Evolutionary conservation across 1,140 invertebrate species (phyloP).

Genomic region (Phymastichus coffea): DNA sequence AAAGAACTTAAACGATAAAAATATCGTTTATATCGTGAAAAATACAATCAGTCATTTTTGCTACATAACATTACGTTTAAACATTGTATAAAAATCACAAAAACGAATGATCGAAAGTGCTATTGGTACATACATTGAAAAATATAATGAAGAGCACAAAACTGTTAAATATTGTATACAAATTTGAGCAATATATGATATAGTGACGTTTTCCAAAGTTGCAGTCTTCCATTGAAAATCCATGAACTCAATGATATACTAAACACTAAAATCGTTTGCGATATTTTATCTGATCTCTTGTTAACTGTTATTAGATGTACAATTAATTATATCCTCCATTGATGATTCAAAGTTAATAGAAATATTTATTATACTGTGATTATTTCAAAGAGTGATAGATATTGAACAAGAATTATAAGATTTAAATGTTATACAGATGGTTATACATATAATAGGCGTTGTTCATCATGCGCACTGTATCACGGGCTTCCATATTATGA

Average conservation of each 20-base stretch:
- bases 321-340: conserved; percentile 6
- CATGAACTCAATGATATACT: neutral
- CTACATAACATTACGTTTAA: too few relatives aligned
- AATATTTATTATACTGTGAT: neutral
- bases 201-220: conserved; percentile 4
- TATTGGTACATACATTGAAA: too few relatives aligned
- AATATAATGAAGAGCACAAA: too few relatives aligned
- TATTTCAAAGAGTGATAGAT: conserved; percentile 1
- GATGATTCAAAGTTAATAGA: neutral
- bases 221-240: neutral
- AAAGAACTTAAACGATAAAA: too few relatives aligned
- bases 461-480: conserved; percentile 18
- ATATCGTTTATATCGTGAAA: too few relatives aligned
- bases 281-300: neutral
- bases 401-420: conserved; percentile 5
- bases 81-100: too few relatives aligned
- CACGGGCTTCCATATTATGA: conserved; percentile 25
- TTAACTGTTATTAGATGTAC: conserved; percentile 1
- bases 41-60: too few relatives aligned
- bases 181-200: neutral
- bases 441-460: conserved; percentile 27
- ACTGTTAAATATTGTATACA: conserved; percentile 16
- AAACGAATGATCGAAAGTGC: too few relatives aligned
- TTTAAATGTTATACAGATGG: conserved; percentile 22
- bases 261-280: too few relatives aligned